These are phyloP conservation scores for Prunella fulvescens DNA, from an alignment of 2,113 vertebrate genomes.

Conservation along the genomic window DNA sequence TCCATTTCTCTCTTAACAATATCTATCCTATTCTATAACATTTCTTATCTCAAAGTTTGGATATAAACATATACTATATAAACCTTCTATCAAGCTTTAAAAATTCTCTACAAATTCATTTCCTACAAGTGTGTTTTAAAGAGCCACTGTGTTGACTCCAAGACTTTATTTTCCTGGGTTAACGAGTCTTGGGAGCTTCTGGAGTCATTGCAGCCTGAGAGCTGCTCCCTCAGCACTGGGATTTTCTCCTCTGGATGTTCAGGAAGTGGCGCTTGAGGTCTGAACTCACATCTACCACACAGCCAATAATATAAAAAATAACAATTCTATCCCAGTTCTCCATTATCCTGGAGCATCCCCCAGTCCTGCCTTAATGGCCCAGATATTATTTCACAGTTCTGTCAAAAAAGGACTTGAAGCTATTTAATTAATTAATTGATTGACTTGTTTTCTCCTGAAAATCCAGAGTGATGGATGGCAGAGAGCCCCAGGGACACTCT, in stretches of 20 bases:
- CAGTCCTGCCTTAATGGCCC: background rate
- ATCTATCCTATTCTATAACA: background rate
- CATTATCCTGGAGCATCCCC: background rate
- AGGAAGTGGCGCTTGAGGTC: background rate
- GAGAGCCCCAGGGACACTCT: background rate
- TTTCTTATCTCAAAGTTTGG: background rate
- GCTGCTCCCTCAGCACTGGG: background rate
- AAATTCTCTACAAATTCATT: background rate
- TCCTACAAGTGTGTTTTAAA: background rate
- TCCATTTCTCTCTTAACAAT: background rate
- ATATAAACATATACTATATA: background rate
- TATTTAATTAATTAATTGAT: background rate
- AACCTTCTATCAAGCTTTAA: background rate
- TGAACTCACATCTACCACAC: fast-evolving
- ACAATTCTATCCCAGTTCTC: background rate
- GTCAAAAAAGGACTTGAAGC: background rate
- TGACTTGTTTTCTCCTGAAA: background rate
- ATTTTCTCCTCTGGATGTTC: background rate
- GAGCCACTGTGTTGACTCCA: background rate
- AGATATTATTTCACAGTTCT: background rate
- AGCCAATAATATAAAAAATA: background rate
- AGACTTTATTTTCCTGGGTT: background rate
- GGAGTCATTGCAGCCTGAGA: background rate
- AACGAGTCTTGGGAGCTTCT: background rate
- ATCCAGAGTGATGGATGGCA: background rate